These are phyloP conservation scores for Brachyhypopomus occidentalis DNA, from an alignment of 2,113 vertebrate species.

Conservation along the genomic window DNA sequence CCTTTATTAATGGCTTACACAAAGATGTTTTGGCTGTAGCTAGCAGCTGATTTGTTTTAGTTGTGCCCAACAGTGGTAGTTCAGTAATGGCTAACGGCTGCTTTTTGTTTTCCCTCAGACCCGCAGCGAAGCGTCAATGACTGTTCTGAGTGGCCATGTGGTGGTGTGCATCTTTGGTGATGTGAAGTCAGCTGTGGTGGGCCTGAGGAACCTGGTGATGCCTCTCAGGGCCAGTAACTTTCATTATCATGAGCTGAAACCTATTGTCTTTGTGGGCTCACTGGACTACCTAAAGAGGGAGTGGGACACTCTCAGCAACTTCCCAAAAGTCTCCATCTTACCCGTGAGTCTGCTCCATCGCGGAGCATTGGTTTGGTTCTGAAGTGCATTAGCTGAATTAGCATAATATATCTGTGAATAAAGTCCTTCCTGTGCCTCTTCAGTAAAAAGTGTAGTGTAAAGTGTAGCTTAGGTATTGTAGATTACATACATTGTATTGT, in stretches of 20 bases:
- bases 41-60: too few relatives aligned
- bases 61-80: too few relatives aligned
- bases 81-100: too few relatives aligned
- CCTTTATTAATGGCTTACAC: too few relatives aligned
- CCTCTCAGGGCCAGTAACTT: constrained; percentile 98
- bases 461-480: too few relatives aligned
- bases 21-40: too few relatives aligned
- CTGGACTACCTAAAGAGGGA: constrained; percentile 96
- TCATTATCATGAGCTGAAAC: constrained; percentile 98
- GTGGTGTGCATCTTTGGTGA: constrained; percentile 98
- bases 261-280: constrained; percentile 97
- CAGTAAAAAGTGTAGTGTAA: background rate
- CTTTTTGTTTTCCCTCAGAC: constrained; percentile 76
- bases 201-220: constrained; percentile 97
- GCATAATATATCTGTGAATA: background rate
- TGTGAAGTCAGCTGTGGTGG: constrained; percentile 91
- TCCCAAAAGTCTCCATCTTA: constrained; percentile 96
- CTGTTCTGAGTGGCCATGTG: constrained; percentile 95
- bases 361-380: too few relatives aligned
- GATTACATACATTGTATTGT: too few relatives aligned
- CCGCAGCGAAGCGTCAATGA: constrained; percentile 97
- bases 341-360: constrained; percentile 82
- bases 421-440: background rate
- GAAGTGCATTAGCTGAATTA: background rate
- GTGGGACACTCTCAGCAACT: constrained; percentile 71